Evolutionary conservation across 2,113 vertebrate species (phyloP), one percentile per base, ranked within the genome.

Genomic region (Silurus meridionalis): DNA sequence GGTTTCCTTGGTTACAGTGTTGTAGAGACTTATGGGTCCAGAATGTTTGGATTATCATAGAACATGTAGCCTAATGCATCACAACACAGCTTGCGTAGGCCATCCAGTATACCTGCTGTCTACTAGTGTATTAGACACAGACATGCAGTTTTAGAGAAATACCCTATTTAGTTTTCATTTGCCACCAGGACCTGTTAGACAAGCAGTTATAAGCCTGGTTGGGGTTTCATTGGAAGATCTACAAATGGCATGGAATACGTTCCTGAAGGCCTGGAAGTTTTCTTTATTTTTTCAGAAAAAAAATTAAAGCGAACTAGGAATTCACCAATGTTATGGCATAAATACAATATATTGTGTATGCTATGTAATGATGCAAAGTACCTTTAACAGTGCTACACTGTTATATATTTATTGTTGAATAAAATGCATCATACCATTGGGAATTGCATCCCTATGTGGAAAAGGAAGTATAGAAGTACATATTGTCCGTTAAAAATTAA

Each of bases 1-100:
- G 63, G 78, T 85, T 85, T 63, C 84, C 84, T 77, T 85, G 84
- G 84, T 89, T 82, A 66, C 85, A 89, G 74, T 79, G n/a, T 61
- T 19, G 60, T 82, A 23, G 85, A 83, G 85, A 85, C 71, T 78
- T 84, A 75, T 55, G 77, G 75, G 79, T 85, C 77, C 79, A 53
- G 58, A n/a, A 63, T 50, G 61, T 60, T 79, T 87, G 53, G 85
- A 85, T 89, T 87, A 85, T 71, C 82, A 71, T 69, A 64, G 23
- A 66, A 17, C 58, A 85, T 52, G 64, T 82, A 80, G 77, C 83
- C 46, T 87, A 83, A 78, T 86, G 69, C 64, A 75, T 14, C 66
- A 71, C 80, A 83, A 58, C 19, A 60, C 57, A 28, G 53, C 17
- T 80, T 85, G 52, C 23, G 63, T n/a, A 85, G 52, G 4, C 61